Evolutionary conservation across 92 coral and sea anemone genomes (phyloP), one percentile per base, ranked within the genome.

Genomic region (Paramuricea clavata): DNA sequence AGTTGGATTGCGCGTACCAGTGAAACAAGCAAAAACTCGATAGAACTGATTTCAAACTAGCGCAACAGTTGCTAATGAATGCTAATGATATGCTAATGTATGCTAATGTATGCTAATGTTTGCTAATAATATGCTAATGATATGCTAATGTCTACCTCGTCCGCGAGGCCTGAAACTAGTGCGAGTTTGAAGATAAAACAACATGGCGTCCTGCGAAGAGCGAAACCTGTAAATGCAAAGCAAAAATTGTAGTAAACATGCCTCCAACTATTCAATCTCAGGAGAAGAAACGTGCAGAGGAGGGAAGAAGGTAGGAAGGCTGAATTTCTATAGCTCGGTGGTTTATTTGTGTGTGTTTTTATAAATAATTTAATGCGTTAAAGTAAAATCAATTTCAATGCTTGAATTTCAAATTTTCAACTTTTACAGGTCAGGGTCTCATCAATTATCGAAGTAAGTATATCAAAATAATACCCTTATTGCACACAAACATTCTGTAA

Each of bases 201-300:
- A 60, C 6, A 60, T 60, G 68, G 68, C 68, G 68, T 25, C 68
- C 5, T 6, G 12, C 6, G 23, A 60, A 15, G 68, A 26, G 68
- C 23, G 68, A 60, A 60, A 60, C 21, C 6, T 60, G 19, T 60
- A 65, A 32, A 32, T 13, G 3, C 3, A 65, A 65, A 27, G 23
- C 12, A 0, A 65, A 65, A 39, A 39, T 39, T 39, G 44, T 23
- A 30, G 34, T 79, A 64, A 82, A 59, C 23, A 94, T 94, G 98
- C 91, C 98, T 19, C 98, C 98, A 42, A 94, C 98, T 36, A 89
- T 94, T 77, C 98, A 94, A 88, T 93, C 91, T 52, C 88, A 89
- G 35, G 86, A 92, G 44, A 87, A 93, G 85, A 90, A 88, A 64
- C 90, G 92, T 12, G 92, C 88, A 62, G 92, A 91, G 28, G 97